Base-by-base conservation (phyloP, 2,888 invertebrate genomes). In the Philhelius pedissequus region DNA sequence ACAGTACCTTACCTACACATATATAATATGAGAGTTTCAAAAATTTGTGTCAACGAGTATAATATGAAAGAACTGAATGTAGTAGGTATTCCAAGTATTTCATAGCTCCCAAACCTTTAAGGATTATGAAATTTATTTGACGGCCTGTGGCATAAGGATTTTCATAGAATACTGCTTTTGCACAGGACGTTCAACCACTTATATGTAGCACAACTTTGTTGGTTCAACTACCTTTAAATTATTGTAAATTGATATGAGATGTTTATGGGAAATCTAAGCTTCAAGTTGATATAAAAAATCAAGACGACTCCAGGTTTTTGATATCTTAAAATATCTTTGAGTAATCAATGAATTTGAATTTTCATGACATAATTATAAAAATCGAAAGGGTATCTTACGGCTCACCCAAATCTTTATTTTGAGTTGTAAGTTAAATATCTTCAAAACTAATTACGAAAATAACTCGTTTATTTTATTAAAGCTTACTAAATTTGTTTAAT, bases 21-120 rank as follows among this genome's bases (percentile, higher is more conserved):
- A 30, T 38, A 38, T 38, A 38, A 40, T 40, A 15, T 40, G 15
- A 15, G 27, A 58, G 64, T 32, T 56, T 64, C 48, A 64, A 64
- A 64, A 75, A 75, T 70, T 64, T 40, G 58, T 75, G 80, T 69
- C 80, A 74, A 69, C 25, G 40, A 64, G 73, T 13, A 15, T 32
- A 22, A 11, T 15, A 15, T 40, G 30, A 22, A 48, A 43, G 25
- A 48, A 38, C 15, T 32, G 15, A 45, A n/a, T 6, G n/a, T 22
- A 35, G 40, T 43, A 43, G 22, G 48, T 58, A 58, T 70, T 58
- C 9, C 25, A 64, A 48, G 64, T 20, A 64, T 48, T 62, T 48
- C 18, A 62, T 54, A 22, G 20, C 62, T 45, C 32, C 7, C 0
- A 43, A 62, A 11, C 18, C 13, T 22, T 43, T 13, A 1, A 22